These are phyloP conservation scores for Dreissena polymorpha DNA, from an alignment of 1,140 invertebrate genomes.

Conservation along the genomic window DNA sequence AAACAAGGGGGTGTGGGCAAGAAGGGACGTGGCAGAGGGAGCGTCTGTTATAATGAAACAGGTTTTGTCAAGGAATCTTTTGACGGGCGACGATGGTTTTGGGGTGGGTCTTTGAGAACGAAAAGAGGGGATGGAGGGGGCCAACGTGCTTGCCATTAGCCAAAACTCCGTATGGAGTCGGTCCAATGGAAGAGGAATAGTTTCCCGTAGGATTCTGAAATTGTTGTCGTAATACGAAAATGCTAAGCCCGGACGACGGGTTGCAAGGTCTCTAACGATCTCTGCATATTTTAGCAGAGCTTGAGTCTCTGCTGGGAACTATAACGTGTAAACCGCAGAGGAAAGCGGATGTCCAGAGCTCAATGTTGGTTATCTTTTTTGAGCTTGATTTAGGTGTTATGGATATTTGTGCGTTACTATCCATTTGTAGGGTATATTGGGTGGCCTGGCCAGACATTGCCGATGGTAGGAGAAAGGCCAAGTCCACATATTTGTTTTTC, in stretches of 20 bases:
- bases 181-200: constrained; percentile 9
- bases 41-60: constrained; percentile 26
- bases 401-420: background rate
- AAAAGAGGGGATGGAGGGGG: constrained; percentile 7
- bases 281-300: constrained; percentile 20
- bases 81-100: background rate
- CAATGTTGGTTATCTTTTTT: constrained; percentile 10
- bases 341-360: constrained; percentile 13
- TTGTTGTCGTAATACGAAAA: constrained; percentile 20
- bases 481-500: constrained; percentile 29
- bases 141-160: background rate
- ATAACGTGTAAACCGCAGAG: constrained; percentile 3
- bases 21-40: background rate
- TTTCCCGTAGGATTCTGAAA: constrained; percentile 8
- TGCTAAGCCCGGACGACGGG: background rate
- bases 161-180: constrained; percentile 25
- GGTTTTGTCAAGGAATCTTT: constrained; percentile 14
- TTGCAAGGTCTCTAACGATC: constrained; percentile 27
- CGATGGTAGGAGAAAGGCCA: constrained; percentile 5
- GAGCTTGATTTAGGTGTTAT: background rate
- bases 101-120: background rate
- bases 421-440: constrained; percentile 24
- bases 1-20: constrained; percentile 27
- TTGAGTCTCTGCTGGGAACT: constrained; percentile 20
- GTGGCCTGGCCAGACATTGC: background rate